phyloP scores from a whole-genome alignment of 2,797 vertebrate genomes.

The Micropoecilia bifurca region DNA sequence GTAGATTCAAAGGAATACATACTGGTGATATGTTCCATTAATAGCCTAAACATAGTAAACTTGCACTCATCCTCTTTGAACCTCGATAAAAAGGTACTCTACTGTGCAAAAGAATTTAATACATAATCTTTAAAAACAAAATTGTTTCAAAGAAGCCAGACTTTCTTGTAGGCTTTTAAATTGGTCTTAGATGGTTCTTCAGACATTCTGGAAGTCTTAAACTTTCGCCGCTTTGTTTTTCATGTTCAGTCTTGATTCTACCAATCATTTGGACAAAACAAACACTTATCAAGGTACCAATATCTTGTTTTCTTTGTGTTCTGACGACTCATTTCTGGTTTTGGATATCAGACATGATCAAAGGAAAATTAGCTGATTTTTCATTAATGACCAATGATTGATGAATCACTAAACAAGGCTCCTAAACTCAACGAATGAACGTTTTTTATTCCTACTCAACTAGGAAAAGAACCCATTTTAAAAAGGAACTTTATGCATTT shows the following conservation, averaged over 20 bases:
- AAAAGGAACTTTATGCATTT: not conserved
- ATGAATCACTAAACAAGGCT: not conserved
- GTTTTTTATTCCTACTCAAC: not conserved
- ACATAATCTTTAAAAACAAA: too few species aligned
- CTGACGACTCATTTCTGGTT: not conserved
- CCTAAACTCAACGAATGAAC: not conserved
- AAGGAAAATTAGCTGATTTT: not conserved
- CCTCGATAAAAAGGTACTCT: slow-evolving; percentile 13
- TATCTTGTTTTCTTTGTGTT: not conserved
- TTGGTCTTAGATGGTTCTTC: not conserved
- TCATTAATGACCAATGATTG: not conserved
- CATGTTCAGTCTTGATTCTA: not conserved
- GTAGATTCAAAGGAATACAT: slow-evolving; percentile 3
- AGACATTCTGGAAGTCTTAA: not conserved
- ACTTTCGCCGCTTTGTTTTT: not conserved
- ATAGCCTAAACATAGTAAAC: slow-evolving; percentile 25
- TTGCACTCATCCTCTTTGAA: slow-evolving; percentile 34
- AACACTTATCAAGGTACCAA: not conserved
- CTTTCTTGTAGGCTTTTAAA: not conserved
- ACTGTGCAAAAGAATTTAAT: not conserved
- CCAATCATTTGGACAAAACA: not conserved
- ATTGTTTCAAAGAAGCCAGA: not conserved
- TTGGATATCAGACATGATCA: not conserved
- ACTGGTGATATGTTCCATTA: not conserved
- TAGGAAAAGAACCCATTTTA: not conserved